Evolutionary conservation across 2,888 invertebrate genomes (phyloP), one percentile per base, ranked within the genome.

Genomic region (Tetramorium bicarinatum): DNA sequence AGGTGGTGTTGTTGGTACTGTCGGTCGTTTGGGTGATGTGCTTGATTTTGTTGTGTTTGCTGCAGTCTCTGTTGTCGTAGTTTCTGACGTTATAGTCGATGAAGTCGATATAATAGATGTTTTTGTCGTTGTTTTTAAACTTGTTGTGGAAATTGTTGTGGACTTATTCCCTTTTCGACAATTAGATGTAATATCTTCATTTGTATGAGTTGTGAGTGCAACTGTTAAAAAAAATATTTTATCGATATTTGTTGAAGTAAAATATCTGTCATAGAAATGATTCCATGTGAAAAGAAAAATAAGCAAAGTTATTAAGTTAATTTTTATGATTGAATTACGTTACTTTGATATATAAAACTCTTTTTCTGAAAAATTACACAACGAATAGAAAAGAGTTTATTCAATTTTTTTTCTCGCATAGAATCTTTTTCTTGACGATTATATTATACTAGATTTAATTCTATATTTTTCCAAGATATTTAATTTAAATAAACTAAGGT

Each of bases 191-290:
- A 25, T 25, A 29, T n/a, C 18, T 21, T 67, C 2, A 34, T 62
- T 62, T 75, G 15, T 11, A 1, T 47, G n/a, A 3, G 2, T 25
- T n/a, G 2, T 67, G 38, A 38, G 52, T 9, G 25, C 41, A 67
- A 69, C 52, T 66, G 9, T 54, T 38, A 25, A 34, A 76, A 8
- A 34, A 66, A 2, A 76, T 41, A 52, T 21, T 76, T 76, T 25
- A 25, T 76, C n/a, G 13, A 52, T 38, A 76, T 67, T 52, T 41
- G 4, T 2, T 62, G 3, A 41, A 64, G 21, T 61, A 0, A 41
- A 71, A 21, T 72, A 38, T 25, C 8, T 21, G 34, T 9, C 0
- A 56, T 9, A 18, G 25, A 41, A 72, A 56, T 71, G 9, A 21
- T 71, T 8, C 8, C 9, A 38, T 0, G 4, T 52, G 0, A 38